These are phyloP conservation scores for Chironomus striatipennis DNA, from an alignment of 1,140 invertebrate species.

Conservation along the genomic window DNA sequence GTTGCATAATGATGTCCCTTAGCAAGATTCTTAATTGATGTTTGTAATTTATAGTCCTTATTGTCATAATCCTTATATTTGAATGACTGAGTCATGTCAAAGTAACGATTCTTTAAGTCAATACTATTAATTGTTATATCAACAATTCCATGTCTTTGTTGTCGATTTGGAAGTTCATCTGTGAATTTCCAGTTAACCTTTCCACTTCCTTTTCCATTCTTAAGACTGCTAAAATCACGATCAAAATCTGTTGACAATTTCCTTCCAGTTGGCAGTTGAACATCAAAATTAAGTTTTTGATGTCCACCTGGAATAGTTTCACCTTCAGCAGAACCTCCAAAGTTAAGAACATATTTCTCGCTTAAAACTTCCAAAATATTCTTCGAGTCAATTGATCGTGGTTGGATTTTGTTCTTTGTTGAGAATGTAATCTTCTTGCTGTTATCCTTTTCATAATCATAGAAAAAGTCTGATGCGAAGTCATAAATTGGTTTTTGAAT, in stretches of 20 bases:
- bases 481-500: slow-evolving; percentile 47
- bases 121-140: slow-evolving; percentile 42
- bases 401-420: not conserved
- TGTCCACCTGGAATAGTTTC: slow-evolving; percentile 37
- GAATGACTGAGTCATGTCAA: slow-evolving; percentile 37
- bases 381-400: slow-evolving; percentile 42
- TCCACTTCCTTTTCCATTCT: slow-evolving; percentile 32
- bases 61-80: slow-evolving; percentile 36
- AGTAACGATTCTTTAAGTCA: slow-evolving; percentile 41
- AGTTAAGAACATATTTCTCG: slow-evolving; percentile 45
- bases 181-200: slow-evolving; percentile 35
- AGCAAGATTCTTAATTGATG: slow-evolving; percentile 31
- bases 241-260: slow-evolving; percentile 38
- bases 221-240: slow-evolving; percentile 29
- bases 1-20: slow-evolving; percentile 33
- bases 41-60: slow-evolving; percentile 32
- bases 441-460: slow-evolving; percentile 60
- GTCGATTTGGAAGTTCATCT: slow-evolving; percentile 33
- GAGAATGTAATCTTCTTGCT: slow-evolving; percentile 51
- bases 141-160: slow-evolving; percentile 39
- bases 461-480: slow-evolving; percentile 49
- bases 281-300: slow-evolving; percentile 37
- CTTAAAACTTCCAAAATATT: slow-evolving; percentile 44
- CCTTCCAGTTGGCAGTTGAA: slow-evolving; percentile 42
- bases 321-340: slow-evolving; percentile 42